Evolutionary conservation across 1,140 invertebrate genomes (phyloP).

Genomic region (Drosophila insularis): DNA sequence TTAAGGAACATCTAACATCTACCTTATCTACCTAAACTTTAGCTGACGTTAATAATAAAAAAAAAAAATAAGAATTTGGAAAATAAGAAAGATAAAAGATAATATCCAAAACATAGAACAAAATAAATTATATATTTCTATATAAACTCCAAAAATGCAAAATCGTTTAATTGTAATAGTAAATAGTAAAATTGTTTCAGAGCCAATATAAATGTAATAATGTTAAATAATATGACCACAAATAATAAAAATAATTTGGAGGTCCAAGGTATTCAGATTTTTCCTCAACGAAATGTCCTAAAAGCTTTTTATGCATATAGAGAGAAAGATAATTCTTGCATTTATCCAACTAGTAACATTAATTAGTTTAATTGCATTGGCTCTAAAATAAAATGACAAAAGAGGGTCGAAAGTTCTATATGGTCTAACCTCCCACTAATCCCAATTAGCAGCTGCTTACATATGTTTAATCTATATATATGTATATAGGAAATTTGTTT

Average conservation of each 20-base stretch:
- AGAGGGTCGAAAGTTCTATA: neutral
- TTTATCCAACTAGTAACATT: neutral
- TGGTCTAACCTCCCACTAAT: slow-evolving; percentile 3
- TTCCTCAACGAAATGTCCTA: too few species aligned
- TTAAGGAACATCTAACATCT: slow-evolving; percentile 82
- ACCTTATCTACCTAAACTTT: slow-evolving; percentile 32
- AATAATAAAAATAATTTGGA: too few species aligned
- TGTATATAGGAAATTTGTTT: neutral
- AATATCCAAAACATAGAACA: slow-evolving; percentile 48
- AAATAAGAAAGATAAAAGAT: slow-evolving; percentile 11
- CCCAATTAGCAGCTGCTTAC: slow-evolving; percentile 2
- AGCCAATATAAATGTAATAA: too few species aligned
- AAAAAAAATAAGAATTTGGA: neutral
- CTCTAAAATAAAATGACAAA: neutral
- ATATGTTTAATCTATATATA: slow-evolving; percentile 10
- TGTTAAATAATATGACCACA: too few species aligned
- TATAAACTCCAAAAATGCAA: slow-evolving; percentile 22
- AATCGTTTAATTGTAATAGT: too few species aligned
- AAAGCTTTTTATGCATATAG: too few species aligned
- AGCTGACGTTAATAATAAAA: slow-evolving; percentile 16
- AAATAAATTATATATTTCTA: slow-evolving; percentile 55
- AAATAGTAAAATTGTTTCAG: too few species aligned
- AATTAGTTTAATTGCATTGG: neutral
- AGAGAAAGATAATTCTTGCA: too few species aligned
- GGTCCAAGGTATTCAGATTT: too few species aligned